Conservation (phyloP, 2,888 invertebrate species). For the Lapara coniferarum region DNA sequence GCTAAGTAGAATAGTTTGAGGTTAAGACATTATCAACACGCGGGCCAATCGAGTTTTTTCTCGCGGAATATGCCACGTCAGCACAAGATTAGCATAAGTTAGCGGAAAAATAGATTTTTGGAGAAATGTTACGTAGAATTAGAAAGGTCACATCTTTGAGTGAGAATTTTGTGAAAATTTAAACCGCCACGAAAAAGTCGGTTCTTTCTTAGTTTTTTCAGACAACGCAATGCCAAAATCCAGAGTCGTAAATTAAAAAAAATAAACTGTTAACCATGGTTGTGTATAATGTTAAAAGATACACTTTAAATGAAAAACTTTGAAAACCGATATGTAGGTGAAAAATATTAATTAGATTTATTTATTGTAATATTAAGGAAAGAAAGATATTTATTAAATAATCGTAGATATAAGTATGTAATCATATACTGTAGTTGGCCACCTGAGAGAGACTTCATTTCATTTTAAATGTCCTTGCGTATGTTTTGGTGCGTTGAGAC, state of each 20-base stretch:
- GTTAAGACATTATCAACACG: constrained; percentile 67
- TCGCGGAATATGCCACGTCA: constrained; percentile 33
- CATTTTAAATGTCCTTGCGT: constrained; percentile 14
- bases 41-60: constrained; percentile 70
- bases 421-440: constrained; percentile 74
- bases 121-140: constrained; percentile 79
- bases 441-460: constrained; percentile 34
- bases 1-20: constrained; percentile 43
- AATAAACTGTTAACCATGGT: constrained; percentile 76
- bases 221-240: constrained; percentile 72
- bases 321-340: constrained; percentile 66
- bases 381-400: constrained; percentile 81
- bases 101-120: constrained; percentile 77
- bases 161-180: constrained; percentile 67
- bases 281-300: constrained; percentile 78
- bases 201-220: constrained; percentile 51
- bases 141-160: constrained; percentile 63
- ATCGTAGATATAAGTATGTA: constrained; percentile 64
- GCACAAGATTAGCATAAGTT: constrained; percentile 66
- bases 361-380: constrained; percentile 74
- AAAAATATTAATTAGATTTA: constrained; percentile 75
- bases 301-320: constrained; percentile 61
- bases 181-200: constrained; percentile 52
- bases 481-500: constrained; percentile 1
- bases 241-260: constrained; percentile 59